Base-by-base conservation (phyloP, 2,113 vertebrate genomes). In the Pterocles orientalis region DNA sequence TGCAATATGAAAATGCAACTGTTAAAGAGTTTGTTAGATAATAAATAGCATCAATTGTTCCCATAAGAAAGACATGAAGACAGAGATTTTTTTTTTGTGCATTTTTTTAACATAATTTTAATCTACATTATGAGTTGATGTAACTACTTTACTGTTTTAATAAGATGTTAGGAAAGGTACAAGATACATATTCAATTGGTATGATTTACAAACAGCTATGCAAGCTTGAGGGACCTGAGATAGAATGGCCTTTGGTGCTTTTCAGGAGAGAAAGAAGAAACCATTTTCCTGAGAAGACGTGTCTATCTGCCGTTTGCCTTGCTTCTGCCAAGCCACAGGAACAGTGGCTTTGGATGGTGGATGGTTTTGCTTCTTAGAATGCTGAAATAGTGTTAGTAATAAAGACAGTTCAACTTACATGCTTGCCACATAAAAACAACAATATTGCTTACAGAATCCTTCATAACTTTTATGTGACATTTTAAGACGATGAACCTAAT, bases 391-490 rank as follows among this genome's bases (percentile, higher is more conserved):
- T 13, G 23, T 75, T 39, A 88, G 68, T 36, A 77, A 64, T 75
- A 91, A 91, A 69, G 61, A 80, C 43, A 69, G 62, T 60, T 95
- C 51, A 75, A 84, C 58, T 58, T 60, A 23, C 34, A n/a, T 60
- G 28, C 24, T 71, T 51, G 64, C 39, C 92, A 34, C 68, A 43
- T 51, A 83, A 84, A 86, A 93, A 50, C 56, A 93, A 90, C 36
- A 96, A 33, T 19, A 77, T 14, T 78, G 69, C 60, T 88, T 45
- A 78, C 57, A 72, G 81, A 92, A 75, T 78, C 69, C 51, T 86
- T 92, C 64, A 25, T 68, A 81, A 88, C 39, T 89, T 96, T 84
- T 68, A 94, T 65, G 34, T 57, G 65, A 84, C 56, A 89, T 34
- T 68, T 90, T 82, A 75, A 88, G 86, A 92, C 34, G 48, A 86